Evolutionary conservation across 1,140 invertebrate genomes (phyloP), one percentile per base, ranked within the genome.

Genomic region (Nixonia krombeini): DNA sequence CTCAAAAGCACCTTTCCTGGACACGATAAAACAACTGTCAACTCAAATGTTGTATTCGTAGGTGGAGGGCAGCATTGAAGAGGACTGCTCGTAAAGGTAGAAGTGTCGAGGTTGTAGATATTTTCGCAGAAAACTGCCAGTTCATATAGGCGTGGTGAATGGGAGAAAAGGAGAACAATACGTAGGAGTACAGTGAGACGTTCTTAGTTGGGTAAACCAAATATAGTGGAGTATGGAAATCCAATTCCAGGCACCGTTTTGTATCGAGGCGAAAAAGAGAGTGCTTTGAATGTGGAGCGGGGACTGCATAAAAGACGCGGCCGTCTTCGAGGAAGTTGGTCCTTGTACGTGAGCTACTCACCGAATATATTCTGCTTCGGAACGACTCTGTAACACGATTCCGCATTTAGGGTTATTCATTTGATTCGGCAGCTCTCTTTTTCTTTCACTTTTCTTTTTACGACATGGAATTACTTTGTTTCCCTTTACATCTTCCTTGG

Each of bases 151-250:
- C 37, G 47, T 47, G 52, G 47, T 18, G 40, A 23, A 53, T 53
- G 45, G 35, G 52, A 18, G 17, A 26, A 26, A 10, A 31, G 42
- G 47, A 52, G 61, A 42, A 52, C 44, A 21, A 57, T 40, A 40
- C 45, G 25, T 23, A 17, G 23, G 58, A 57, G 53, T 58, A 28
- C 45, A 49, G 21, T 16, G 29, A 26, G 23, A 46, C 45, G 49
- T 41, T 35, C 47, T 29, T 47, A 45, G 28, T 23, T 12, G 25
- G 42, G 23, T 17, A 46, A 26, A 42, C 28, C 55, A 53, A 52
- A 58, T 53, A 50, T 47, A 51, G 45, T 33, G 18, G 33, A 37
- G 41, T 35, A 51, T 64, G 31, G 25, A 64, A 70, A 70, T 70
- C 59, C 50, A 70, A 61, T 51, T 42, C 44, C 42, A 38, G 52